Evolutionary conservation across 1,140 invertebrate genomes (phyloP), one percentile per base, ranked within the genome.

Genomic region (Coboldia fuscipes): DNA sequence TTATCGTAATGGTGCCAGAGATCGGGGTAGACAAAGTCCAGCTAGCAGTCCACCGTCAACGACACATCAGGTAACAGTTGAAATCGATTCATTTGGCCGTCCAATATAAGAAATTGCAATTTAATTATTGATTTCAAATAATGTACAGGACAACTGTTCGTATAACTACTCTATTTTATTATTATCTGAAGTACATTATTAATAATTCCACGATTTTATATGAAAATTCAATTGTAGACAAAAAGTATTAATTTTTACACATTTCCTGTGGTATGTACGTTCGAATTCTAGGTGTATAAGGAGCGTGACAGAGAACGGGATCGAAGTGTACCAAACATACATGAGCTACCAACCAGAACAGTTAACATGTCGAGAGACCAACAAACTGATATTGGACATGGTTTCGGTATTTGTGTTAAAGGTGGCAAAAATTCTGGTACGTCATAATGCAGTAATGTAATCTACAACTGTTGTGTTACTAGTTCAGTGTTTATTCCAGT

Each of bases 391-490:
- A 65, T 64, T 8, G 66, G 67, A 20, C 78, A 81, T 52, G 81
- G 81, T 33, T 85, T 84, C 54, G 80, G 80, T 34, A 84, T 85
- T 40, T 84, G 79, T 58, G 79, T 85, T 44, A 85, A 85, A 56
- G 81, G 80, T 44, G 80, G 81, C 33, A 81, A 82, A 58, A 78
- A 85, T 54, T 72, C 78, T 51, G 77, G 78, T 82, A 48, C 57
- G 50, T 40, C 30, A 15, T 36, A n/a, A n/a, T n/a, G n/a, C n/a
- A n/a, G n/a, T 19, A n/a, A n/a, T n/a, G n/a, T n/a, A n/a, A n/a
- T n/a, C n/a, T n/a, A n/a, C n/a, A n/a, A n/a, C n/a, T n/a, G n/a
- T n/a, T n/a, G n/a, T n/a, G n/a, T n/a, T n/a, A n/a, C n/a, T n/a
- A n/a, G n/a, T n/a, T n/a, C n/a, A n/a, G n/a, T n/a, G n/a, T n/a